Evolutionary conservation across 2,797 vertebrate genomes (phyloP).

Genomic region (Spizella passerina): DNA sequence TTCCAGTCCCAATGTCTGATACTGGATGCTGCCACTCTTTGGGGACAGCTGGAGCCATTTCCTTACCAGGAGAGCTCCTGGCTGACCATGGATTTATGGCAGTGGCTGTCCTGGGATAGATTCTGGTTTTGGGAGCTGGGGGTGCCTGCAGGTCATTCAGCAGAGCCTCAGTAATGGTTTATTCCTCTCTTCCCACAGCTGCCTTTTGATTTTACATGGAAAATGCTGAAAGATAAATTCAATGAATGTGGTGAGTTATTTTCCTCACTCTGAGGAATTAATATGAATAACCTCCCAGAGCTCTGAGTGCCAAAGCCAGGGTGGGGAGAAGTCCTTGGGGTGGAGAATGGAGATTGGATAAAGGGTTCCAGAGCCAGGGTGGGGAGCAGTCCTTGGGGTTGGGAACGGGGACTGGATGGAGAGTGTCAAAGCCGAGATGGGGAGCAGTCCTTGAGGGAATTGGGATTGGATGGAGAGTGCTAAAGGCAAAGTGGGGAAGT

Average conservation of each 20-base stretch:
- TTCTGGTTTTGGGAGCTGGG: rapidly evolving
- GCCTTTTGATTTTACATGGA: slow-evolving; percentile 98
- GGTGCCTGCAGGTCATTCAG: neutral
- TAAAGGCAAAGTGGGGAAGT: rapidly evolving
- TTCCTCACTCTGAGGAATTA: neutral
- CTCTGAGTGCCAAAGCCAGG: neutral
- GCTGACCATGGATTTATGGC: rapidly evolving
- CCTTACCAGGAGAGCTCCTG: neutral
- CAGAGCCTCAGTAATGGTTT: neutral
- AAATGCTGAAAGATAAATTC: slow-evolving; percentile 98
- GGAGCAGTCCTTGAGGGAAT: neutral
- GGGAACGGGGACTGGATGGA: no score
- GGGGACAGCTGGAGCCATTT: neutral
- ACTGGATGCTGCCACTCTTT: neutral
- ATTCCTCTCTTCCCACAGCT: slow-evolving; percentile 77
- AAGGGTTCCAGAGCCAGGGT: rapidly evolving
- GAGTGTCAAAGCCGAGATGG: rapidly evolving
- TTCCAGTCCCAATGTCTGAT: rapidly evolving
- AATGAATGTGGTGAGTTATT: slow-evolving; percentile 90
- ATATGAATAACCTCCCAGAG: neutral
- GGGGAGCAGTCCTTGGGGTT: rapidly evolving
- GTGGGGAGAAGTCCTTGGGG: neutral
- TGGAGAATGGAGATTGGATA: rapidly evolving
- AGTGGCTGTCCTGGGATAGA: neutral
- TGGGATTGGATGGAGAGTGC: rapidly evolving